Conservation (phyloP, 2,113 vertebrate genomes). For the Apodemus speciosus region DNA sequence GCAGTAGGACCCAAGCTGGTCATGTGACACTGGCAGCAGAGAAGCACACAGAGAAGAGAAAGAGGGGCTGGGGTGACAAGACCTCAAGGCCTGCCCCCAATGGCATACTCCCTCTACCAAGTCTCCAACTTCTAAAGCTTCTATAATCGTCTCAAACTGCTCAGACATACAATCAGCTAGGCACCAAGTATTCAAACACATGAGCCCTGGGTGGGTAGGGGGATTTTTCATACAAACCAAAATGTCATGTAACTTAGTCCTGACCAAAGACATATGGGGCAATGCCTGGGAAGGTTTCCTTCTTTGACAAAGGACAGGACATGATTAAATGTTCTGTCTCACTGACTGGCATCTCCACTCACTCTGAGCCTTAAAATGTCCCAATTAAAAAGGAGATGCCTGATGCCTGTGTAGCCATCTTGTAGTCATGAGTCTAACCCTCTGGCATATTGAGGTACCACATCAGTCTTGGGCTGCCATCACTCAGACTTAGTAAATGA, state of each 20-base stretch:
- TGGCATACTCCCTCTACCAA: not conserved
- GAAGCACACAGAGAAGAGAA: not conserved
- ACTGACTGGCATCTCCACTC: no score
- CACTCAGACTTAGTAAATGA: not conserved
- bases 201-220: not conserved
- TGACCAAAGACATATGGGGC: not conserved
- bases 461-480: not conserved
- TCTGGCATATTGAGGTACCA: not conserved
- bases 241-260: not conserved
- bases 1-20: not conserved
- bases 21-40: not conserved
- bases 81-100: no score
- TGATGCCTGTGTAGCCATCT: slow-evolving; percentile 38
- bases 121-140: not conserved
- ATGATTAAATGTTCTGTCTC: not conserved
- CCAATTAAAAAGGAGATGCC: not conserved
- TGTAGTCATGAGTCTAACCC: not conserved
- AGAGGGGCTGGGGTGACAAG: no score
- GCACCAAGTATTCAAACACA: not conserved
- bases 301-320: not conserved
- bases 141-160: not conserved
- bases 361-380: not conserved
- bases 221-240: not conserved
- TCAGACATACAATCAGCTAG: not conserved
- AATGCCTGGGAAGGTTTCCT: not conserved